Evolutionary conservation across 2,888 invertebrate genomes (phyloP), one percentile per base, ranked within the genome.

Genomic region (Drosophila quasianomalipes): DNA sequence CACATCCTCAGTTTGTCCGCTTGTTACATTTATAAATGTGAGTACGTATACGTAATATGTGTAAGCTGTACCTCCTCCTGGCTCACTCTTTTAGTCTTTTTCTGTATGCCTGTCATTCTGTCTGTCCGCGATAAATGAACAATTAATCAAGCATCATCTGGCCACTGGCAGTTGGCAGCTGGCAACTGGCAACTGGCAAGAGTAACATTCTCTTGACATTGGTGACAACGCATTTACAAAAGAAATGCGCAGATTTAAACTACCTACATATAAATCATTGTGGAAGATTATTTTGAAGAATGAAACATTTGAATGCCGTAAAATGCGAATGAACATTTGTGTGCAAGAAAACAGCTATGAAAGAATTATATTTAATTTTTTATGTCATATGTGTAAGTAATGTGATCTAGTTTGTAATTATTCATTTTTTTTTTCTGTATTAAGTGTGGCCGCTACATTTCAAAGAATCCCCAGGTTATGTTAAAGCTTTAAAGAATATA

Each of bases 41-140:
- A 73, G 80, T 86, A 72, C 78, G 81, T 76, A 76, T 82, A 75
- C 71, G 76, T 63, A 72, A 79, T 80, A 74, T 75, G 75, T 68
- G 72, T 68, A 70, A 71, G 63, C 68, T 66, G 37, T 35, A 33
- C 53, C 69, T 47, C 33, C 31, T 7, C 37, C 14, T 28, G 14
- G 26, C 19, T 12, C 6, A 26, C 26, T 30, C 7, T 6, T 3
- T 12, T 26, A n/a, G 28, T 47, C 26, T 47, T 47, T 47, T 26
- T 37, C 16, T 22, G 47, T 57, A 37, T 49, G 61, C n/a, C 54
- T 55, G 28, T 33, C 30, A 51, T 44, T 52, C 41, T 74, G 70
- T 37, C 69, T 82, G 86, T 83, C 81, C 81, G 80, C 78, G 71
- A 92, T 92, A 92, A 92, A 92, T 92, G 92, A 92, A 86, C 87